These are phyloP conservation scores for Cotesia chilonis DNA, from an alignment of 1,140 invertebrate genomes.

Conservation along the genomic window DNA sequence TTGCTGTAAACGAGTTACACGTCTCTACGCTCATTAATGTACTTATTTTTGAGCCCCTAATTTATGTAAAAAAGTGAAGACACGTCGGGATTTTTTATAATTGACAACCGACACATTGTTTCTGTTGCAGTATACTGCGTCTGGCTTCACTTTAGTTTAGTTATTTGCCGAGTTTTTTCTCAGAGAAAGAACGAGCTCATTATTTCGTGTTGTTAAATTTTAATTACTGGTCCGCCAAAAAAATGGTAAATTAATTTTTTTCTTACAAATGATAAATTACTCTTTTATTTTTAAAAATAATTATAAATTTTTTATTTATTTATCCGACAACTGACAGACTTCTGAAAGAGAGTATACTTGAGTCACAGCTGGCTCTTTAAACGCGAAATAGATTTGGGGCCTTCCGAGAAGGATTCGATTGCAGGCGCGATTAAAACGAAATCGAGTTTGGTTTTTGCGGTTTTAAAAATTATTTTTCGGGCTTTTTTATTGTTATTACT, in stretches of 20 bases:
- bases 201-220: slow-evolving; percentile 43
- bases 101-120: slow-evolving; percentile 44
- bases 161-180: slow-evolving; percentile 4
- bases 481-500: too few relatives aligned
- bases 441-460: slow-evolving; percentile 19
- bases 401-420: slow-evolving; percentile 27
- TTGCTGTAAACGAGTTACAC: slow-evolving; percentile 59
- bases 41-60: slow-evolving; percentile 33
- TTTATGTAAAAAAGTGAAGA: slow-evolving; percentile 16
- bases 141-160: not conserved
- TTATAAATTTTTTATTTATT: too few relatives aligned
- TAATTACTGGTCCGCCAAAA: slow-evolving; percentile 39
- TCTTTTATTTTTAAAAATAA: too few relatives aligned
- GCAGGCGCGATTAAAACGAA: slow-evolving; percentile 20
- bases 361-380: too few relatives aligned
- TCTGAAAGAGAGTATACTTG: not conserved
- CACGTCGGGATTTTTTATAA: slow-evolving; percentile 9
- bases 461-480: slow-evolving; percentile 20
- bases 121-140: slow-evolving; percentile 31
- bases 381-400: slow-evolving; percentile 8
- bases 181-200: slow-evolving; percentile 1
- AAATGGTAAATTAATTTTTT: too few relatives aligned
- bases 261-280: too few relatives aligned
- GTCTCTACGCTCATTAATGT: slow-evolving; percentile 19
- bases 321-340: too few relatives aligned